Percentiles rank a stretch among this genome's conserved stretches.
Conservation (phyloP, 2,797 vertebrate species). For the Schizopygopsis malacanthus region DNA sequence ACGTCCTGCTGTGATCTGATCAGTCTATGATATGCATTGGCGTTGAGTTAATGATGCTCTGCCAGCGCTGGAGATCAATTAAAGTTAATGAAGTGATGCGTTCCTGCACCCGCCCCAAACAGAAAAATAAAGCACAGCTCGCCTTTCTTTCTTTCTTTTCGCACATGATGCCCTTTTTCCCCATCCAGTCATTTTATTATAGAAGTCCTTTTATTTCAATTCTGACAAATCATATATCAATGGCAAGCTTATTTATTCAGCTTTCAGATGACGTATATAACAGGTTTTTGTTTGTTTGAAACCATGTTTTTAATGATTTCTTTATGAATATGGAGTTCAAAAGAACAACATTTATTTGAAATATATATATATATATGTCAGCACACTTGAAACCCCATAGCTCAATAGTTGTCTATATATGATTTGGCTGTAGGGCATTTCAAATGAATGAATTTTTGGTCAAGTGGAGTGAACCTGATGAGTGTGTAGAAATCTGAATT, state of each 20-base stretch:
- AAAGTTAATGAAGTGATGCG: slow-evolving; percentile 44
- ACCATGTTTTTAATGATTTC: too few species aligned
- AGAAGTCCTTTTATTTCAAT: not conserved
- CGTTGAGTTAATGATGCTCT: slow-evolving; percentile 30
- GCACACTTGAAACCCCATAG: not conserved
- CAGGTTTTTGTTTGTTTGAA: too few species aligned
- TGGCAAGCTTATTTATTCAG: too few species aligned
- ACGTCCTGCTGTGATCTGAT: not conserved
- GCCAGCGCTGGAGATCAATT: slow-evolving; percentile 41
- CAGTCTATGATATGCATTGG: not conserved
- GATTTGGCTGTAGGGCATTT: not conserved
- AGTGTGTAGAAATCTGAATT: not conserved
- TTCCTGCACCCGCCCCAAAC: slow-evolving; percentile 9
- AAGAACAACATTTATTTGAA: not conserved
- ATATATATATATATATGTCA: too few species aligned
- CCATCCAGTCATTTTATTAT: not conserved
- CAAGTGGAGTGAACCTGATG: not conserved
- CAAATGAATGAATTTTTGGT: not conserved
- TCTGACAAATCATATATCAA: not conserved
- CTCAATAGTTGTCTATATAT: not conserved
- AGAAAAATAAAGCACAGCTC: slow-evolving; percentile 2
- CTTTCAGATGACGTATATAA: too few species aligned
- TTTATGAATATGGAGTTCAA: not conserved
- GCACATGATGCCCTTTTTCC: not conserved
- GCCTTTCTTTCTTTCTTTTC: not conserved